Percentiles rank a stretch among this genome's conserved stretches.
These are phyloP conservation scores for Brachylomia viminalis DNA, from an alignment of 2,888 invertebrate species.

Conservation along the genomic window DNA sequence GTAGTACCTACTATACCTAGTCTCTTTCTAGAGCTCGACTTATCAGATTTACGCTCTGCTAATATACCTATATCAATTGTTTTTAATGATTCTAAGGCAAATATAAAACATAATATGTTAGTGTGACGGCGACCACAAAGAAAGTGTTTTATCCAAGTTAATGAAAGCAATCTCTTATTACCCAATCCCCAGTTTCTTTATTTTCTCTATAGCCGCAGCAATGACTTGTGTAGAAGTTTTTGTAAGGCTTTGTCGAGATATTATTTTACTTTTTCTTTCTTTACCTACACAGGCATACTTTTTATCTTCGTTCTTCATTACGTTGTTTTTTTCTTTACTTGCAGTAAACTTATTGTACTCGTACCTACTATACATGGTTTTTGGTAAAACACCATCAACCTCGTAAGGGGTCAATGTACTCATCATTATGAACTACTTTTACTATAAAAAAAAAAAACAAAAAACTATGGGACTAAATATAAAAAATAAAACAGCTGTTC, in stretches of 20 bases:
- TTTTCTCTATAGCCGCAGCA: conserved; percentile 32
- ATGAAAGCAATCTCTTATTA: conserved; percentile 44
- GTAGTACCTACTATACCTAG: too few species aligned
- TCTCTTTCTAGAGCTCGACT: not conserved
- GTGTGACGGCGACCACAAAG: not conserved
- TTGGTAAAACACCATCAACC: too few species aligned
- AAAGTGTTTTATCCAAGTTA: conserved; percentile 27
- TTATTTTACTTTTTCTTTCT: conserved; percentile 45
- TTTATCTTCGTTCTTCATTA: conserved; percentile 51
- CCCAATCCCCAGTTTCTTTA: conserved; percentile 28
- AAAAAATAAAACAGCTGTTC: too few species aligned
- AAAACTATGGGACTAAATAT: too few species aligned
- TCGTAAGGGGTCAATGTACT: too few species aligned
- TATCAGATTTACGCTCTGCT: not conserved
- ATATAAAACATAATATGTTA: not conserved
- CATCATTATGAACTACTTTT: too few species aligned
- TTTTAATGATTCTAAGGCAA: not conserved
- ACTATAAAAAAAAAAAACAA: too few species aligned
- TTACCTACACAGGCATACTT: conserved; percentile 31
- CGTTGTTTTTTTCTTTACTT: conserved; percentile 28
- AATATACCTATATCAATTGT: not conserved
- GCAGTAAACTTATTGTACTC: conserved; percentile 16
- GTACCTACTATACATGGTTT: too few species aligned
- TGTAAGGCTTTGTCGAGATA: conserved; percentile 49
- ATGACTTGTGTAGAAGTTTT: conserved; percentile 54